These are phyloP conservation scores for Tamandua tetradactyla DNA, from an alignment of 2,797 vertebrate genomes.

Conservation along the genomic window DNA sequence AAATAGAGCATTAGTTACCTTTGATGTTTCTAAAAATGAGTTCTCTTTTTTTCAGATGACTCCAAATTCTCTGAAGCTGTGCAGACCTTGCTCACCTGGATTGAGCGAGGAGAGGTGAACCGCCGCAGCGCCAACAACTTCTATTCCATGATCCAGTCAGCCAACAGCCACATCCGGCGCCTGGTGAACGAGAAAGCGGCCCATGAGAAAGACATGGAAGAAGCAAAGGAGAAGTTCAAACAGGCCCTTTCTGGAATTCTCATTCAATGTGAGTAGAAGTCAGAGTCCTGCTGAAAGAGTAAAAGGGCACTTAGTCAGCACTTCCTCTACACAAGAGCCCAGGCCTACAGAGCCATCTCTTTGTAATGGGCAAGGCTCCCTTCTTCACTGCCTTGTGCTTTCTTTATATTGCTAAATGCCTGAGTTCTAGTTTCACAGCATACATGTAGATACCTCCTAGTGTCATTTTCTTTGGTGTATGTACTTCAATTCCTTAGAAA, in stretches of 20 bases:
- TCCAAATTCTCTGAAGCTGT: constrained; percentile 93
- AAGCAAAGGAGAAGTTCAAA: constrained; percentile 97
- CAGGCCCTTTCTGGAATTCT: constrained; percentile 94
- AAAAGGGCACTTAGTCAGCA: neutral
- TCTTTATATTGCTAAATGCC: neutral
- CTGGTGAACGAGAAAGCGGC: constrained; percentile 93
- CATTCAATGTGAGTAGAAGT: constrained; percentile 93
- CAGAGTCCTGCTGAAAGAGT: neutral
- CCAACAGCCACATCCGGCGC: constrained; percentile 95
- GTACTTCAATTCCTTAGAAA: constrained; percentile 42
- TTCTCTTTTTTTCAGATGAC: constrained; percentile 86
- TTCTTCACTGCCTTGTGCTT: neutral
- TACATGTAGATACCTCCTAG: neutral
- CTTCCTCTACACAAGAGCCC: neutral
- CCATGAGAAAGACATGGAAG: constrained; percentile 97
- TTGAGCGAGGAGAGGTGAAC: constrained; percentile 96
- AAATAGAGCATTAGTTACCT: constrained; percentile 35
- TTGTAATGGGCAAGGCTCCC: neutral
- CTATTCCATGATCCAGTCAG: constrained; percentile 98
- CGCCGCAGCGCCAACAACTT: constrained; percentile 97
- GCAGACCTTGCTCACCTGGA: constrained; percentile 94
- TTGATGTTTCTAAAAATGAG: neutral
- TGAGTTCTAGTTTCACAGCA: neutral
- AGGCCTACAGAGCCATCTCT: neutral
- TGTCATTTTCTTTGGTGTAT: constrained; percentile 9